These are phyloP conservation scores for Maniola jurtina DNA, from an alignment of 1,140 invertebrate genomes.

Conservation along the genomic window DNA sequence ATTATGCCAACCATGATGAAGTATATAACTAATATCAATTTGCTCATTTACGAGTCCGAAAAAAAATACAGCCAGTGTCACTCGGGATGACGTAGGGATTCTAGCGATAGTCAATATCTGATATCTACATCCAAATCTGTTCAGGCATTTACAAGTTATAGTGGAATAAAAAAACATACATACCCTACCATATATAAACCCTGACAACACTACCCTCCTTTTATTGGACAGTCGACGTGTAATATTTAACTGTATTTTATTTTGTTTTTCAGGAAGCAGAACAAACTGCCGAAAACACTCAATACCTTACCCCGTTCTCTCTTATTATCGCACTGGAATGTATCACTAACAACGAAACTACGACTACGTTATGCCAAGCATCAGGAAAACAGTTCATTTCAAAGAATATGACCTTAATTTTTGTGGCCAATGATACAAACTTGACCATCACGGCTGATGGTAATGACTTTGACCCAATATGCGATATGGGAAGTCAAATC, in stretches of 20 bases:
- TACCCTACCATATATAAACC: too few relatives aligned
- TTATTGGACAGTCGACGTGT: too few relatives aligned
- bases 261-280: conserved; percentile 44
- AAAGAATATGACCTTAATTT: conserved; percentile 40
- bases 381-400: conserved; percentile 44
- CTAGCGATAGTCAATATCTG: too few relatives aligned
- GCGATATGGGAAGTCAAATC: conserved; percentile 25
- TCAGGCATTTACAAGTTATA: too few relatives aligned
- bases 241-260: not conserved
- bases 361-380: conserved; percentile 40
- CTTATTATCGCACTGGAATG: conserved; percentile 52
- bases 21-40: too few relatives aligned
- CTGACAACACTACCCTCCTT: too few relatives aligned
- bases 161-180: too few relatives aligned
- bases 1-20: too few relatives aligned
- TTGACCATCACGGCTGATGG: conserved; percentile 40
- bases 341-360: conserved; percentile 15
- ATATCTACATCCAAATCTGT: too few relatives aligned
- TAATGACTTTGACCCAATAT: conserved; percentile 44
- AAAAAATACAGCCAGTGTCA: too few relatives aligned
- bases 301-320: conserved; percentile 36
- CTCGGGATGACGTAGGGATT: too few relatives aligned
- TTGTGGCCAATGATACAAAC: conserved; percentile 39
- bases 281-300: conserved; percentile 45
- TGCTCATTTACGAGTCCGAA: too few relatives aligned